Conservation (phyloP, 2,113 vertebrate genomes). For the Semnornis frantzii region DNA sequence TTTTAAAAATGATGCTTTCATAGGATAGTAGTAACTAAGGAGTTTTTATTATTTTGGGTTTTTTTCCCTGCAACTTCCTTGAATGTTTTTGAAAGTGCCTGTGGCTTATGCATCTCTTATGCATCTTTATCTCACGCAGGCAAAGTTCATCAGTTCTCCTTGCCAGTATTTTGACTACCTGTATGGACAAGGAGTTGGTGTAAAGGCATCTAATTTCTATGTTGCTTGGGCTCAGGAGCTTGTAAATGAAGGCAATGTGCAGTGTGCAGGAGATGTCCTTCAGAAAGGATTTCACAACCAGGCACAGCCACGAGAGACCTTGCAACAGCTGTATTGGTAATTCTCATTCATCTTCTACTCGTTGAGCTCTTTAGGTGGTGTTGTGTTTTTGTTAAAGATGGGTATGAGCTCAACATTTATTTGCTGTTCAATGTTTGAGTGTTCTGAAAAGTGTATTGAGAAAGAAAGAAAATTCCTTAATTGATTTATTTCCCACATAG, state of each 20-base stretch:
- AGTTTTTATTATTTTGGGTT: neutral
- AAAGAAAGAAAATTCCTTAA: neutral
- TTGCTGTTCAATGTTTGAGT: neutral
- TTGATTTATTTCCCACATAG: no score
- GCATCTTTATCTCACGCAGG: neutral
- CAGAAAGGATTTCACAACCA: constrained; percentile 31
- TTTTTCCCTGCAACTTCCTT: neutral
- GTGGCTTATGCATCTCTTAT: neutral
- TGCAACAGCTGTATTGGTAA: constrained; percentile 48
- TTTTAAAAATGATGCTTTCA: neutral
- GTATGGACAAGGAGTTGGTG: neutral
- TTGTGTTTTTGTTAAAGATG: neutral
- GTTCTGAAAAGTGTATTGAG: accelerated
- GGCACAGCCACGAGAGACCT: neutral
- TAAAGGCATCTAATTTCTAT: neutral
- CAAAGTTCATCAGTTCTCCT: constrained; percentile 37
- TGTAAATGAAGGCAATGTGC: neutral
- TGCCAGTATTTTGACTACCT: constrained; percentile 40
- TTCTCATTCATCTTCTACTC: accelerated
- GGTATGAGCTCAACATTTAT: neutral
- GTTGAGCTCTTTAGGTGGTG: neutral
- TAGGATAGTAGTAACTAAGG: accelerated
- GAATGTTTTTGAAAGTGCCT: neutral
- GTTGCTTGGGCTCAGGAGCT: constrained; percentile 48
- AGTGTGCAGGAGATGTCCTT: constrained; percentile 5